Conservation (phyloP, 2,797 vertebrate species). For the Antrozous pallidus region DNA sequence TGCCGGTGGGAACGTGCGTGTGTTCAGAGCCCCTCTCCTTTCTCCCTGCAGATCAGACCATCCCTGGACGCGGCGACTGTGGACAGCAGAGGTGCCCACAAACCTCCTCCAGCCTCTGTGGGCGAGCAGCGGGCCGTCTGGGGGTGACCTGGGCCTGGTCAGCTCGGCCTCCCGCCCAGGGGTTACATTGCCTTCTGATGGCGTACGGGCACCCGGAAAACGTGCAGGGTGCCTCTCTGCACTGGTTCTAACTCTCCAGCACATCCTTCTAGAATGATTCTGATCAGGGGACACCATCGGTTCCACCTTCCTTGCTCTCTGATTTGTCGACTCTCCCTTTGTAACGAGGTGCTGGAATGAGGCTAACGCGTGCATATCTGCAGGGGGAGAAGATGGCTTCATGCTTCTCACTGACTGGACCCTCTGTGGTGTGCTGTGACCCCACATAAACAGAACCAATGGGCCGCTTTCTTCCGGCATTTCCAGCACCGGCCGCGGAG, state of each 20-base stretch:
- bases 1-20: neutral
- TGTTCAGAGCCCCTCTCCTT: neutral
- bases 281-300: constrained; percentile 77
- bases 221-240: neutral
- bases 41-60: neutral
- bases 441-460: constrained; percentile 28
- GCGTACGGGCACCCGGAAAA: neutral
- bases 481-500: constrained; percentile 18
- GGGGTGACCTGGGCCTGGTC: constrained; percentile 33
- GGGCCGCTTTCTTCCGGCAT: neutral
- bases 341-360: constrained; percentile 55
- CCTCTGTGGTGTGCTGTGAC: constrained; percentile 3
- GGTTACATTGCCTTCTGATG: constrained; percentile 39
- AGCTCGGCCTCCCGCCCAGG: neutral
- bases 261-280: constrained; percentile 65
- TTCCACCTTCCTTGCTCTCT: constrained; percentile 69
- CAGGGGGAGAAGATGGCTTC: constrained; percentile 45
- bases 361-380: constrained; percentile 66
- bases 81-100: fast-evolving
- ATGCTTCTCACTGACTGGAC: constrained; percentile 27
- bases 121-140: neutral
- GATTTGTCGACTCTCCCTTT: constrained; percentile 70
- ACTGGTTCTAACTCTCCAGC: neutral
- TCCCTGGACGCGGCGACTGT: fast-evolving
- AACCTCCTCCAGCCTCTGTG: neutral